Evolutionary conservation across 2,888 invertebrate genomes (phyloP).

Genomic region (Sarcophaga caerulescens): DNA sequence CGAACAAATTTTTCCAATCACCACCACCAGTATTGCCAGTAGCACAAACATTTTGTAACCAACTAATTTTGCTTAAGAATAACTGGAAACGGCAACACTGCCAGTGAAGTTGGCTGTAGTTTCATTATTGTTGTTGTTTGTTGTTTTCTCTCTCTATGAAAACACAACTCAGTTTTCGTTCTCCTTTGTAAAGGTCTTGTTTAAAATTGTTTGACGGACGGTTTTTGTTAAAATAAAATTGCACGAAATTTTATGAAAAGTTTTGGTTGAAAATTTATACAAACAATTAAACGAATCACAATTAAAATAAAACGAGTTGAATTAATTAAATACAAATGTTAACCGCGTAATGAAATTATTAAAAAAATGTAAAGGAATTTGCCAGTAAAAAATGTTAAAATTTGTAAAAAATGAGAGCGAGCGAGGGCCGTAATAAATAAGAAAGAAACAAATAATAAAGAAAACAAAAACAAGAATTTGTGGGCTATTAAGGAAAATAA

Average conservation of each 20-base stretch:
- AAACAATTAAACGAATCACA: not conserved
- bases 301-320: not conserved
- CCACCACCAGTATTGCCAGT: too few relatives aligned
- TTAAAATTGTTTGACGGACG: slow-evolving; percentile 34
- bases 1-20: too few relatives aligned
- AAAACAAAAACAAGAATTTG: slow-evolving; percentile 4
- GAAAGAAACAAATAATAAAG: not conserved
- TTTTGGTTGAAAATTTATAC: not conserved
- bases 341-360: not conserved
- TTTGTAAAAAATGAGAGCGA: slow-evolving; percentile 21
- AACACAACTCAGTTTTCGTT: slow-evolving; percentile 50
- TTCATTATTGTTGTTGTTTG: not conserved
- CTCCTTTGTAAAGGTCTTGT: slow-evolving; percentile 31
- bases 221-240: slow-evolving; percentile 14
- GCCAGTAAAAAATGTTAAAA: slow-evolving; percentile 21
- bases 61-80: too few relatives aligned
- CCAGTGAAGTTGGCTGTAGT: not conserved
- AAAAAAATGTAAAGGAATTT: not conserved
- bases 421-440: not conserved
- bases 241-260: slow-evolving; percentile 10
- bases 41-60: too few relatives aligned
- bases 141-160: not conserved
- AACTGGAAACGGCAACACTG: not conserved
- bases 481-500: too few relatives aligned
- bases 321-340: not conserved